A percentile compares a stretch with the other conserved stretches of the same genome.
Conservation (phyloP, 2,797 vertebrate genomes). For the Sardinella longiceps region DNA sequence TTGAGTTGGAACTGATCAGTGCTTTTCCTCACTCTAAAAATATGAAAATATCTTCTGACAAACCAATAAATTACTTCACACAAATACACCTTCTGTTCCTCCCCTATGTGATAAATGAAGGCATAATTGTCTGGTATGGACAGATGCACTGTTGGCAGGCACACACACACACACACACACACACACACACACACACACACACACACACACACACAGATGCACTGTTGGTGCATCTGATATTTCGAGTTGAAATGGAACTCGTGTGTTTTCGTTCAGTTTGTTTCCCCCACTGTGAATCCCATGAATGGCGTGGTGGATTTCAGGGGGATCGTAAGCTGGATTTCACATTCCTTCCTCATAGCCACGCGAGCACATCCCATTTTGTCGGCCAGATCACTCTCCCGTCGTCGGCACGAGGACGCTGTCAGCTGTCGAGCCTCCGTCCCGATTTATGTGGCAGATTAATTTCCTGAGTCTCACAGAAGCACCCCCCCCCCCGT, state of each 20-base stretch:
- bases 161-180: too few relatives aligned
- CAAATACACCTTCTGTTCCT: background rate
- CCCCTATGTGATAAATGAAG: too few relatives aligned
- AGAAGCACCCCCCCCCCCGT: constrained; percentile 13
- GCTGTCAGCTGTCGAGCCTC: constrained; percentile 37
- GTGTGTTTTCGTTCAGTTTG: background rate
- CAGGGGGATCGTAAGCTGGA: background rate
- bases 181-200: too few relatives aligned
- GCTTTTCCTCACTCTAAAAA: too few relatives aligned
- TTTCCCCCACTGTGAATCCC: background rate
- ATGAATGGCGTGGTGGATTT: background rate
- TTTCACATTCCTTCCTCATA: constrained; percentile 5
- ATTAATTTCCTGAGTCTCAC: constrained; percentile 49
- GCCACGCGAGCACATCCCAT: background rate
- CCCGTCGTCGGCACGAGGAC: constrained; percentile 15
- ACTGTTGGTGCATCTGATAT: background rate
- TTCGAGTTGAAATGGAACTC: background rate
- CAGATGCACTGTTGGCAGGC: too few relatives aligned
- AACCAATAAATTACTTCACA: background rate
- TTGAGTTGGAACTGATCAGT: too few relatives aligned
- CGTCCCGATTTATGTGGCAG: constrained; percentile 48
- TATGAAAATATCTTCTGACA: background rate
- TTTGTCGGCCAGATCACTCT: background rate
- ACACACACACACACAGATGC: background rate
- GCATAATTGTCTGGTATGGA: too few relatives aligned